phyloP scores from a whole-genome alignment of 2,797 vertebrate species.

The Gymnocypris eckloni region DNA sequence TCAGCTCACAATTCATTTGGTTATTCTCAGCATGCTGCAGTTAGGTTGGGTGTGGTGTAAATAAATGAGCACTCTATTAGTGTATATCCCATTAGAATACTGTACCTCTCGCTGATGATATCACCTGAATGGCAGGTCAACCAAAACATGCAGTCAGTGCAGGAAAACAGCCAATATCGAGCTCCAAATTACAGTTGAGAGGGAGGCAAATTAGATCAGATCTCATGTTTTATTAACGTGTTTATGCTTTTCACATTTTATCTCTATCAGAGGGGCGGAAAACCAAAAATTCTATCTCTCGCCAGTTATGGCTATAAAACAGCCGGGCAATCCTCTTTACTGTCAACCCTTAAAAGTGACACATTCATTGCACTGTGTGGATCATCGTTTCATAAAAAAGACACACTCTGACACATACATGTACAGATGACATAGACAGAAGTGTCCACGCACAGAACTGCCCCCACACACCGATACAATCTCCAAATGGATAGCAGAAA shows the following conservation, averaged over 20 bases:
- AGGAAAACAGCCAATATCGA: not conserved
- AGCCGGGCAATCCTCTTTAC: not conserved
- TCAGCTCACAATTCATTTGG: constrained; percentile 1
- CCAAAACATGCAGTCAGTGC: not conserved
- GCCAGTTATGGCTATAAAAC: not conserved
- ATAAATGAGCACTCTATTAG: constrained; percentile 22
- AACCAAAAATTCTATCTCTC: not conserved
- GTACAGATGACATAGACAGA: constrained; percentile 20
- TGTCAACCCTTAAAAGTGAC: constrained; percentile 32
- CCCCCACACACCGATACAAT: constrained; percentile 22
- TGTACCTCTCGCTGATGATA: constrained; percentile 2
- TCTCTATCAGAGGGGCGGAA: not conserved
- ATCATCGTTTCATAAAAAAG: constrained; percentile 30
- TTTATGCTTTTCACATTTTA: constrained; percentile 9
- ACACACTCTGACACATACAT: constrained; percentile 6
- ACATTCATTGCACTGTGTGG: constrained; percentile 32
- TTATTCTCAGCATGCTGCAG: not conserved
- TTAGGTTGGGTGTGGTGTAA: not conserved
- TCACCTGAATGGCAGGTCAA: constrained; percentile 15
- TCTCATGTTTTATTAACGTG: constrained; percentile 37
- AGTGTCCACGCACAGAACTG: not conserved
- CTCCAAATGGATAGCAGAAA: constrained; percentile 10
- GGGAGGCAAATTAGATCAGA: not conserved
- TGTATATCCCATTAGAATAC: constrained; percentile 17
- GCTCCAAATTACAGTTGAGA: constrained; percentile 14